Evolutionary conservation across 2,113 vertebrate species (phyloP).

Genomic region (Neodontobutis hainanensis): DNA sequence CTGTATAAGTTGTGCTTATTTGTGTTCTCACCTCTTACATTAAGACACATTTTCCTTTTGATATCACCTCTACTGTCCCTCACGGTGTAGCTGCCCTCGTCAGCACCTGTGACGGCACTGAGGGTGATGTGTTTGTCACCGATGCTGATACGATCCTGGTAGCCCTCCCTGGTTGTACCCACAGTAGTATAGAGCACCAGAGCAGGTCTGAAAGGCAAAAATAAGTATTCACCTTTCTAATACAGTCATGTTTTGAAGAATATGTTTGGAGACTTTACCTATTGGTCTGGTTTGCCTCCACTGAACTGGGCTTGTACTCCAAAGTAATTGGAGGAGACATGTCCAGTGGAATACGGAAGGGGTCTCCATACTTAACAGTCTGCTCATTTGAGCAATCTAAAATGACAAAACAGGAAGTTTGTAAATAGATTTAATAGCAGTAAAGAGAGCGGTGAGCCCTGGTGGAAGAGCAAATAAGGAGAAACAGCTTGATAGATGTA

Average conservation of each 20-base stretch:
- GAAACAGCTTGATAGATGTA: conserved; percentile 29
- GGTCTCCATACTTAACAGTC: conserved; percentile 68
- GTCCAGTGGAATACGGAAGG: conserved; percentile 57
- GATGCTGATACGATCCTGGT: conserved; percentile 60
- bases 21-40: conserved; percentile 75
- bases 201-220: conserved; percentile 51
- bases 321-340: conserved; percentile 56
- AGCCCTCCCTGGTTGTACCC: conserved; percentile 27
- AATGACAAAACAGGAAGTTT: conserved; percentile 21
- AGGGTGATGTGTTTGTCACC: conserved; percentile 51
- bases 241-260: conserved; percentile 13
- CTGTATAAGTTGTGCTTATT: conserved; percentile 1
- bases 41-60: conserved; percentile 75
- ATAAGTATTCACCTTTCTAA: not conserved
- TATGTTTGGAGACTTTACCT: conserved; percentile 45
- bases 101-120: conserved; percentile 56
- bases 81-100: conserved; percentile 80
- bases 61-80: conserved; percentile 44
- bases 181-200: conserved; percentile 55
- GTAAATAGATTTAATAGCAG: conserved; percentile 12
- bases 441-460: not conserved
- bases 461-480: not conserved
- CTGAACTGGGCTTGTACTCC: conserved; percentile 66
- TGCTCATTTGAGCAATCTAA: conserved; percentile 76
- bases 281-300: conserved; percentile 74